A percentile compares a stretch with the other conserved stretches of the same genome.
phyloP scores from a whole-genome alignment of 2,797 vertebrate species.

The Rhabdomys pumilio region DNA sequence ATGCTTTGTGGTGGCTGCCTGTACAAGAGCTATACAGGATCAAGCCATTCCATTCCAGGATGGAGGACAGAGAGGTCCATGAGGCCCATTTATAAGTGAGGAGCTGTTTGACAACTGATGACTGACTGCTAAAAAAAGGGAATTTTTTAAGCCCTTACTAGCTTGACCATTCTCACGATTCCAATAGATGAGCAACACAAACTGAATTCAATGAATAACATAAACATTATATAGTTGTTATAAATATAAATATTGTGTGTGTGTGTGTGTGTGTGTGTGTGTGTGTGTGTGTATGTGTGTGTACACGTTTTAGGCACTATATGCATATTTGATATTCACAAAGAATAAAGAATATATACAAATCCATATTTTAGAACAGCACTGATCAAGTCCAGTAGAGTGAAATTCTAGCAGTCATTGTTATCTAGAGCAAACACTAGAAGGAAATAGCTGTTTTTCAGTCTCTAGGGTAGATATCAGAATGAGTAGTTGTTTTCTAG shows the following conservation, averaged over 20 bases:
- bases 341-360: not conserved
- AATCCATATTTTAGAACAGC: not conserved
- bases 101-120: no score
- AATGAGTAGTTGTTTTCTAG: not conserved
- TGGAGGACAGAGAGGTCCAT: not conserved
- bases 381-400: slow-evolving; percentile 22
- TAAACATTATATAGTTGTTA: not conserved
- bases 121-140: not conserved
- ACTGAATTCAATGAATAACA: not conserved
- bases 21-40: not conserved
- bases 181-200: not conserved
- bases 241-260: not conserved
- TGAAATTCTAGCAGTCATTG: not conserved
- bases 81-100: not conserved
- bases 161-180: not conserved
- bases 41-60: not conserved
- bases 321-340: not conserved
- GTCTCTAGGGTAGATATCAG: not conserved
- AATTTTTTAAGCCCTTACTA: not conserved
- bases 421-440: not conserved
- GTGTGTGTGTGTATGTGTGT: not conserved
- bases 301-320: not conserved
- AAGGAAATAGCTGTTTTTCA: not conserved
- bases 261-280: not conserved
- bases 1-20: not conserved